Evolutionary conservation across 1,140 invertebrate species (phyloP).

Genomic region (Eupristina koningsbergeri): DNA sequence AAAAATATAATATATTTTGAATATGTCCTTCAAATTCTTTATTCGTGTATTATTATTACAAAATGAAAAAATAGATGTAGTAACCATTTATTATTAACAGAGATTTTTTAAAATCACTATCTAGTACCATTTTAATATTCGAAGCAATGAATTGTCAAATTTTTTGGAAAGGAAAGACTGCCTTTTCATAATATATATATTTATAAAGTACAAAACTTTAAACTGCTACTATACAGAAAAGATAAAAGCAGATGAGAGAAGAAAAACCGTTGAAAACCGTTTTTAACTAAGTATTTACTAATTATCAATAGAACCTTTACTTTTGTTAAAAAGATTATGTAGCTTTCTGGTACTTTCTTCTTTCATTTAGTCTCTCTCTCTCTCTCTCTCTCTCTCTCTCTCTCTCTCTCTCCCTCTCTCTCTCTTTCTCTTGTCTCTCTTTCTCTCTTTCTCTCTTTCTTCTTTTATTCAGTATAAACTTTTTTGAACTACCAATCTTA

Average conservation of each 20-base stretch:
- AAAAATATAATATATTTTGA: not conserved
- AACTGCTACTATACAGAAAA: not conserved
- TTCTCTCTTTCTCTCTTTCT: constrained; percentile 44
- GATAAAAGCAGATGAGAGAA: constrained; percentile 22
- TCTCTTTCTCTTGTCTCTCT: constrained; percentile 1
- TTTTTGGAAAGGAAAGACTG: not conserved
- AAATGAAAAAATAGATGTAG: constrained; percentile 14
- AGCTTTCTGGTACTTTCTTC: constrained; percentile 36
- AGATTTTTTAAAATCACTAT: not conserved
- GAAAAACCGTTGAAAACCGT: constrained; percentile 48
- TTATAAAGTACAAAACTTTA: constrained; percentile 26
- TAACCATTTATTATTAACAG: not conserved
- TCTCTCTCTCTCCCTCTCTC: constrained; percentile 25
- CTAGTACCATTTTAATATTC: constrained; percentile 20
- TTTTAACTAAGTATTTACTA: constrained; percentile 51
- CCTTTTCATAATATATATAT: constrained; percentile 36
- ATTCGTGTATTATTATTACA: constrained; percentile 44
- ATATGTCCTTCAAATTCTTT: constrained; percentile 13
- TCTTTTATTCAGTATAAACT: not conserved
- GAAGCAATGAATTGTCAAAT: constrained; percentile 19
- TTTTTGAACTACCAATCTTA: constrained; percentile 45
- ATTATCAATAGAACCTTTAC: constrained; percentile 51
- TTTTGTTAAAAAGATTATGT: constrained; percentile 51
- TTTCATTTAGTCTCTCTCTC: constrained; percentile 12
- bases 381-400: constrained; percentile 40